Base-by-base conservation (phyloP, 2,888 invertebrate genomes). In the Hecatera dysodea region DNA sequence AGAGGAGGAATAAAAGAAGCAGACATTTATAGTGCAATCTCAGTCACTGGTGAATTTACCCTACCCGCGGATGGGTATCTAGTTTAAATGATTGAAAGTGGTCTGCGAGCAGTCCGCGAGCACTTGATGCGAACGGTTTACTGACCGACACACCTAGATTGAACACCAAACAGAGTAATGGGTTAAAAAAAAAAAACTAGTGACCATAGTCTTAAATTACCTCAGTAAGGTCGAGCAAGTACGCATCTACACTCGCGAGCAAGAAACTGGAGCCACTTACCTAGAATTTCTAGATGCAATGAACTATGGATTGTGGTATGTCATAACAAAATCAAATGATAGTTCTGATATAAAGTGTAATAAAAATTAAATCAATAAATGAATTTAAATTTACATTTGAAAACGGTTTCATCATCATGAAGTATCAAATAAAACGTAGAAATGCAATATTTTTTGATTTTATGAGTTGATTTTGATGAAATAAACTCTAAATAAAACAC, bases 11-110 rank as follows among this genome's bases (percentile, higher is more conserved):
- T 19, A 17, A 44, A 36, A 44, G 11, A 22, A 50, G 4, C 22
- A 9, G 15, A 11, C 1, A 8, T 17, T 52, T 33, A 33, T 1
- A 0, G 2, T 33, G n/a, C 15, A 22, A 12, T 56, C 22, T 36
- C 33, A 11, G 33, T 33, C 29, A 6, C 7, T 22, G 36, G 33
- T 33, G 22, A 27, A 53, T 5, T n/a, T 36, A 72, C 79, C 79
- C 56, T 77, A 8, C 15, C 48, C 56, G 19, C 62, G 59, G 19
- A 56, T 53, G 27, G 52, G 55, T 36, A 36, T 36, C 22, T 60
- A 63, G n/a, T 72, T 59, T 63, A 56, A 73, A 64, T 81, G 44
- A 82, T 81, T 74, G 82, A 74, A 84, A 84, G 84, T 84, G 71
- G 77, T 83, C 81, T 67, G 57, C 42, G 46, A 53, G 42, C 33